phyloP scores from a whole-genome alignment of 1,140 invertebrate genomes.

The Drosophila santomea region DNA sequence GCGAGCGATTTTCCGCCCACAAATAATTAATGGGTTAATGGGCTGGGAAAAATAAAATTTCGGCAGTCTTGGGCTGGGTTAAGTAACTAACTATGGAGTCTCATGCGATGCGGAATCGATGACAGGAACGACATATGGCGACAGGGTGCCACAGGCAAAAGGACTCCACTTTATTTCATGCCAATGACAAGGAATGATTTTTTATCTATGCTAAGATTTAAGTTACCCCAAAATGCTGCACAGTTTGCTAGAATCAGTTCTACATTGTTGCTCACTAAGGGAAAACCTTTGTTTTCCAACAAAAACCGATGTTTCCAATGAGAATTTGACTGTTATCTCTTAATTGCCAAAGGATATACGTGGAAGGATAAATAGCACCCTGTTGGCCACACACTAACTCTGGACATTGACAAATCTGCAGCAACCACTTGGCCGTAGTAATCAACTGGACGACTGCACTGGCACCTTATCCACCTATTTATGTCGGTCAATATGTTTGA shows the following conservation, averaged over 20 bases:
- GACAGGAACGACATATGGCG: constrained; percentile 22
- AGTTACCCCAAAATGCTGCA: no score
- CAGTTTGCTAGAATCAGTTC: no score
- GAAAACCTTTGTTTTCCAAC: no score
- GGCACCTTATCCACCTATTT: constrained; percentile 30
- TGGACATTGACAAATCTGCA: constrained; percentile 40
- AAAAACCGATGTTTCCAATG: no score
- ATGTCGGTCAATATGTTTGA: constrained; percentile 33
- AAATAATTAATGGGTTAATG: constrained; percentile 37
- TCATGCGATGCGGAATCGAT: constrained; percentile 45
- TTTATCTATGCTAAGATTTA: no score
- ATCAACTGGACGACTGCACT: constrained; percentile 9
- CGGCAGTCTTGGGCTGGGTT: constrained; percentile 24
- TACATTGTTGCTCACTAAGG: no score
- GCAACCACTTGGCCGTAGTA: constrained; percentile 10
- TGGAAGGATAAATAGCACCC: constrained; percentile 2
- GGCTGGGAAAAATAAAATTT: constrained; percentile 12
- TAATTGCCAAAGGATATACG: background rate
- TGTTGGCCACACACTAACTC: constrained; percentile 15
- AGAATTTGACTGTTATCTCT: background rate
- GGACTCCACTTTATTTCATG: background rate
- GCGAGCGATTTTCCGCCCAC: constrained; percentile 15
- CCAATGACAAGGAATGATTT: no score
- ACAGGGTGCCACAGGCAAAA: constrained; percentile 9
- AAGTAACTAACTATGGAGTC: constrained; percentile 46